These are phyloP conservation scores for Rhagoletis pomonella DNA, from an alignment of 1,140 invertebrate genomes.

Conservation along the genomic window DNA sequence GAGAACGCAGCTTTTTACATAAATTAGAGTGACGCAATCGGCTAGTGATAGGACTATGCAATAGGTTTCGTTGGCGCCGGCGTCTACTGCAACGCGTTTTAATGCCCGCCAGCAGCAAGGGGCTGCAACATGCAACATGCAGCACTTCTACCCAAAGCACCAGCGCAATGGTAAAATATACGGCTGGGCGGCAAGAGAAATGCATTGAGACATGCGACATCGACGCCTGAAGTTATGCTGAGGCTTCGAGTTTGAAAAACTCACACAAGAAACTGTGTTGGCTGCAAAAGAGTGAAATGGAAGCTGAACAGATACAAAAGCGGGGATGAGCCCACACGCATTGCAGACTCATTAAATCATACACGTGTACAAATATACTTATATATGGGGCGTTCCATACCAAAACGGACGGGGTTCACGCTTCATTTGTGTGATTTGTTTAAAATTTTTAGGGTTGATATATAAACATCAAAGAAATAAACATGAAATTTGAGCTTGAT, in stretches of 20 bases:
- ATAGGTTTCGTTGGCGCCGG: background rate
- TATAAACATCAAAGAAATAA: background rate
- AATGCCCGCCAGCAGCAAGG: background rate
- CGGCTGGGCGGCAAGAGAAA: background rate
- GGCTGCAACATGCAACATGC: conserved; percentile 21
- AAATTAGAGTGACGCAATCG: conserved; percentile 7
- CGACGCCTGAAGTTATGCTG: conserved; percentile 6
- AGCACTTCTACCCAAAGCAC: background rate
- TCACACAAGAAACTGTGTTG: background rate
- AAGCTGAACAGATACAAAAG: background rate
- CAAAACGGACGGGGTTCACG: no score
- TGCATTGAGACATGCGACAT: conserved; percentile 24
- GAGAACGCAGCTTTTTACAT: background rate
- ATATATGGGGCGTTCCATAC: no score
- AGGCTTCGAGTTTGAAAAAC: conserved; percentile 12
- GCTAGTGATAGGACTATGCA: background rate
- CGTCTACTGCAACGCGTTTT: background rate
- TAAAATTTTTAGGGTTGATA: background rate
- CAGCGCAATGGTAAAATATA: background rate
- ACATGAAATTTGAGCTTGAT: no score
- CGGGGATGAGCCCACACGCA: background rate
- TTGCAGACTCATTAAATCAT: background rate
- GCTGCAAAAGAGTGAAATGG: conserved; percentile 1
- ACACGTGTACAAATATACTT: background rate
- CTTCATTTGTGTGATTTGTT: no score